phyloP scores from a whole-genome alignment of 1,140 invertebrate species.

The Babylonia areolata region DNA sequence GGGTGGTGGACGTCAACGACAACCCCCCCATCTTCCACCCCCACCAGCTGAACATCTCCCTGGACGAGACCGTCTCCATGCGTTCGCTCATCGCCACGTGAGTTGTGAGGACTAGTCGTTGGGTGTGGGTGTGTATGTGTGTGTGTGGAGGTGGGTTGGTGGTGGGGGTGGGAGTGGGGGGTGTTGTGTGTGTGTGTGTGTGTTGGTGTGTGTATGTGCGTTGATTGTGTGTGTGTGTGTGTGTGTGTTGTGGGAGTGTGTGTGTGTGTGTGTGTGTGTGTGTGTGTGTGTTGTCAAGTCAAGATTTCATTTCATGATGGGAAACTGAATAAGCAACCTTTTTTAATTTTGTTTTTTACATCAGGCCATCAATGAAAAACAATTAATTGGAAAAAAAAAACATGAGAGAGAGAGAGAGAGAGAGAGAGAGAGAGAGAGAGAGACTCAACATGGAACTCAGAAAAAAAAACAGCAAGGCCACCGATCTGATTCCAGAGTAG shows the following conservation, averaged over 20 bases:
- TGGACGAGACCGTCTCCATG: conserved; percentile 53
- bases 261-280: conserved; percentile 11
- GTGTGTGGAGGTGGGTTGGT: background rate
- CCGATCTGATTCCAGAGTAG: too few relatives aligned
- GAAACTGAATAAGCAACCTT: too few relatives aligned
- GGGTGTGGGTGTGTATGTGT: background rate
- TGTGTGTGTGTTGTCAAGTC: background rate
- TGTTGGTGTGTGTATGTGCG: background rate
- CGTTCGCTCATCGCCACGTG: conserved; percentile 79
- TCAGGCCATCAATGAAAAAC: too few relatives aligned
- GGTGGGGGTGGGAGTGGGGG: too few relatives aligned
- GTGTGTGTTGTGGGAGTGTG: background rate
- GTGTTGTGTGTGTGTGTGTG: background rate
- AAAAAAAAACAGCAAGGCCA: too few relatives aligned
- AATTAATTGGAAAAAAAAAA: too few relatives aligned
- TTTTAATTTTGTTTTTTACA: too few relatives aligned
- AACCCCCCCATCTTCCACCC: conserved; percentile 84
- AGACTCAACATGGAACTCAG: too few relatives aligned
- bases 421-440: too few relatives aligned
- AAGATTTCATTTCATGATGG: too few relatives aligned
- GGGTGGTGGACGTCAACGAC: conserved; percentile 73
- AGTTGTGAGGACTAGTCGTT: too few relatives aligned
- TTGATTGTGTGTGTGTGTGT: background rate
- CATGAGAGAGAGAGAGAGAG: too few relatives aligned
- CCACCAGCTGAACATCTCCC: conserved; percentile 88